These are phyloP conservation scores for Albula glossodonta DNA, from an alignment of 2,113 vertebrate species.

Conservation along the genomic window DNA sequence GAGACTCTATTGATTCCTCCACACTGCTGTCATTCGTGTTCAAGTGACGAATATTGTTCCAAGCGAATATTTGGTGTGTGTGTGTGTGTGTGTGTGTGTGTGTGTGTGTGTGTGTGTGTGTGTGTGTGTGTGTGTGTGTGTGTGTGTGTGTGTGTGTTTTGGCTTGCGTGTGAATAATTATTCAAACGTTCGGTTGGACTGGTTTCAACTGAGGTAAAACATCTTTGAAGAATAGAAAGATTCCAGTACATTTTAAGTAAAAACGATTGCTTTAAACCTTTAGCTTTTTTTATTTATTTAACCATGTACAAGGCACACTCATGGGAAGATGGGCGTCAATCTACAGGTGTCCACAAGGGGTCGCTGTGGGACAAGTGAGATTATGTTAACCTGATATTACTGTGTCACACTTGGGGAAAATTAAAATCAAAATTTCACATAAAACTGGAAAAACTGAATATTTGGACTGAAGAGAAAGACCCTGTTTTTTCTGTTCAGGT, in stretches of 20 bases:
- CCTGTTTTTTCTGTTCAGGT: not conserved
- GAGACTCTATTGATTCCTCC: not conserved
- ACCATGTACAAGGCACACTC: not conserved
- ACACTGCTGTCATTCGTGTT: not conserved
- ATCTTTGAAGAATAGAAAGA: not conserved
- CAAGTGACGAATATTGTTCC: not conserved
- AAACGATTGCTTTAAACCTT: not conserved
- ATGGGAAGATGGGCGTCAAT: not conserved
- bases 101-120: no score
- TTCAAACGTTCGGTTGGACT: not conserved
- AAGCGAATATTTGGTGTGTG: not conserved
- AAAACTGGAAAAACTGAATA: not conserved
- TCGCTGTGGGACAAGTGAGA: not conserved
- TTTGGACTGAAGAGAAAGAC: not conserved
- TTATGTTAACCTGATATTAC: not conserved
- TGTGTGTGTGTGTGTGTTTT: not conserved
- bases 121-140: no score
- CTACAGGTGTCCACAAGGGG: conserved; percentile 8
- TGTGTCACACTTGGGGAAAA: not conserved
- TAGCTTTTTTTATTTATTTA: not conserved
- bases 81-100: not conserved
- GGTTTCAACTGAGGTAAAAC: no score
- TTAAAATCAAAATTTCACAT: not conserved
- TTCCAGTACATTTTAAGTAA: not conserved
- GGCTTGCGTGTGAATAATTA: not conserved